These are phyloP conservation scores for Chrysogorgia sp. DNA, from an alignment of 92 coral and sea anemone species.

Conservation along the genomic window DNA sequence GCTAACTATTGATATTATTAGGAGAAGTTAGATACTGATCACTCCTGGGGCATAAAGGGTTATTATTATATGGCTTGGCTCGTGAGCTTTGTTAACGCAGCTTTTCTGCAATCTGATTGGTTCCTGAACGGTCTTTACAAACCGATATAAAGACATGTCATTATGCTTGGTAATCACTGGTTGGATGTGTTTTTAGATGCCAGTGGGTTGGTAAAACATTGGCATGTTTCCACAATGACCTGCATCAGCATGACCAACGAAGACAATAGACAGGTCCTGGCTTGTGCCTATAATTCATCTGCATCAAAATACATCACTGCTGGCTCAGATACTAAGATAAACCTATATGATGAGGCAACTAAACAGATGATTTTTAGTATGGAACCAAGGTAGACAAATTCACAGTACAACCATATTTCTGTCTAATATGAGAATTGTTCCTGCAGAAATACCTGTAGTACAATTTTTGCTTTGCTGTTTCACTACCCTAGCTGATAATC, in stretches of 20 bases:
- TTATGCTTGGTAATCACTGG: background rate
- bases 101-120: no score
- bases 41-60: no score
- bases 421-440: no score
- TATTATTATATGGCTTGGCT: no score
- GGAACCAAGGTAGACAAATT: slow-evolving; percentile 84
- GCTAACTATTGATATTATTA: no score
- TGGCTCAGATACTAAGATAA: slow-evolving; percentile 79
- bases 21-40: no score
- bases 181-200: slow-evolving; percentile 70
- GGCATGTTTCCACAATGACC: slow-evolving; percentile 88
- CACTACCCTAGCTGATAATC: no score
- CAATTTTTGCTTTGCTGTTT: no score
- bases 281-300: slow-evolving; percentile 82
- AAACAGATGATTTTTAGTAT: slow-evolving; percentile 70
- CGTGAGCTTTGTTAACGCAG: no score
- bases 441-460: no score
- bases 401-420: no score
- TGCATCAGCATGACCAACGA: slow-evolving; percentile 76
- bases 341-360: slow-evolving; percentile 89
- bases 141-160: background rate
- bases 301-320: slow-evolving; percentile 83
- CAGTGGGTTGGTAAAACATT: slow-evolving; percentile 81
- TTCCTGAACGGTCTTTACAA: no score
- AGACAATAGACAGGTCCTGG: slow-evolving; percentile 76